A percentile compares a stretch with the other conserved stretches of the same genome.
Evolutionary conservation across 2,113 vertebrate genomes (phyloP).

Genomic region (Trogon melanurus): DNA sequence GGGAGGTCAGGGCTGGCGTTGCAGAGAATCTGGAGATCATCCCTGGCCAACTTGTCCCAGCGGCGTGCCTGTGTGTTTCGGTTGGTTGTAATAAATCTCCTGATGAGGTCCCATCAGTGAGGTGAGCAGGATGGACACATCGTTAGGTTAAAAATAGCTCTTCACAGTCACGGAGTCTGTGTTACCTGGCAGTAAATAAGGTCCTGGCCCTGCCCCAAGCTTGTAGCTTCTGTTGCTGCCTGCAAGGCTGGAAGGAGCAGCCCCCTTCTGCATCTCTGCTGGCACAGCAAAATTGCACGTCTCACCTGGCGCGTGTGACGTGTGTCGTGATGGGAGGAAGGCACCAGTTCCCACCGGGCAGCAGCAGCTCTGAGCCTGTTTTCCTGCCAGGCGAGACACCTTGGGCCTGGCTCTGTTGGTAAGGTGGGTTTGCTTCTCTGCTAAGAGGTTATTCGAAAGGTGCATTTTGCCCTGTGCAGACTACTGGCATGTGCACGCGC

Average conservation of each 20-base stretch:
- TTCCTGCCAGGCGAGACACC: not conserved
- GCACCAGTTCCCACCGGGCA: fast-evolving
- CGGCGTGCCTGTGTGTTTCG: too few species aligned
- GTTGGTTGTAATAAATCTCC: not conserved
- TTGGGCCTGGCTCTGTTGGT: not conserved
- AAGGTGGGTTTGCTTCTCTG: not conserved
- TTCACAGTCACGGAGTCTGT: not conserved
- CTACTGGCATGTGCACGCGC: not conserved
- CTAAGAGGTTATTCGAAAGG: not conserved
- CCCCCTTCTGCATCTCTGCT: not conserved
- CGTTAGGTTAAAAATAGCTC: not conserved
- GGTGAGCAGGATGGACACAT: not conserved
- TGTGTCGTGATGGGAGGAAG: not conserved
- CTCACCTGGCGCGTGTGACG: not conserved
- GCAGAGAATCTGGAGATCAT: not conserved
- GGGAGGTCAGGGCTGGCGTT: not conserved
- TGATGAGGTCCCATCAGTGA: not conserved
- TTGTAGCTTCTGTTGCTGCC: not conserved
- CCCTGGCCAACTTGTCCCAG: not conserved
- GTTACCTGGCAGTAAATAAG: not conserved
- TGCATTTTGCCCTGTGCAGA: not conserved
- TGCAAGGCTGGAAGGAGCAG: not conserved
- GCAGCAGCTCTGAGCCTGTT: not conserved
- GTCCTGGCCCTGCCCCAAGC: not conserved
- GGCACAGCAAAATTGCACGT: fast-evolving